Conservation (phyloP, 2,113 vertebrate genomes). For the Oenanthe oenanthe region DNA sequence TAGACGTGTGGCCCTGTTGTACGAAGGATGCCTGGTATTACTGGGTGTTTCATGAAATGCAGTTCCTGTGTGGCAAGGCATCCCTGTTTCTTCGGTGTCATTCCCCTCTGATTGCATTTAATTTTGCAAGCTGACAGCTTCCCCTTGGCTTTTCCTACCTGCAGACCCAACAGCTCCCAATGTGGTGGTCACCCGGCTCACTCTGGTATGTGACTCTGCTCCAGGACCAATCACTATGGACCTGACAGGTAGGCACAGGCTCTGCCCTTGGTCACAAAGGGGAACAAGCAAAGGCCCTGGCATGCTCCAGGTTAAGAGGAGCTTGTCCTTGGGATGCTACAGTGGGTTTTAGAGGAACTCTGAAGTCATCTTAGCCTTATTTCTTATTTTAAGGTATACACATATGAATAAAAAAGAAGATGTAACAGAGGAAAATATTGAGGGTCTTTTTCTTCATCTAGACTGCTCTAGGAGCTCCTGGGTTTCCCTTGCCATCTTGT, state of each 20-base stretch:
- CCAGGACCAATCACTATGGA: conserved; percentile 84
- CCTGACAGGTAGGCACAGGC: conserved; percentile 76
- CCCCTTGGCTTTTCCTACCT: conserved; percentile 1
- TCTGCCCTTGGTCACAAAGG: neutral
- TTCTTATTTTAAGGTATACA: neutral
- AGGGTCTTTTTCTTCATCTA: neutral
- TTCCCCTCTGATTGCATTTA: neutral
- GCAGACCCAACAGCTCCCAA: conserved; percentile 82
- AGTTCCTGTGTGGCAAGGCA: neutral
- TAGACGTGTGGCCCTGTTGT: neutral
- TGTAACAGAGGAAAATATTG: neutral
- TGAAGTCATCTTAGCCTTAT: neutral
- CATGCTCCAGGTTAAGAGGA: neutral
- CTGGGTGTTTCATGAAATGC: neutral
- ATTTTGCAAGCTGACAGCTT: neutral
- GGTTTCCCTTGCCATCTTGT: neutral
- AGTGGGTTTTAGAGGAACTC: neutral
- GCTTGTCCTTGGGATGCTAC: neutral
- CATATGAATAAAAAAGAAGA: neutral
- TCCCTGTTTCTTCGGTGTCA: neutral
- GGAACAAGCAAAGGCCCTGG: neutral
- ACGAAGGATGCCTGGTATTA: neutral
- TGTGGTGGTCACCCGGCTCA: conserved; percentile 80
- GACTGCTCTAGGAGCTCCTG: neutral
- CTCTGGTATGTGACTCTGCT: conserved; percentile 78